Evolutionary conservation across 2,888 invertebrate genomes (phyloP).

Genomic region (Aromia moschata): DNA sequence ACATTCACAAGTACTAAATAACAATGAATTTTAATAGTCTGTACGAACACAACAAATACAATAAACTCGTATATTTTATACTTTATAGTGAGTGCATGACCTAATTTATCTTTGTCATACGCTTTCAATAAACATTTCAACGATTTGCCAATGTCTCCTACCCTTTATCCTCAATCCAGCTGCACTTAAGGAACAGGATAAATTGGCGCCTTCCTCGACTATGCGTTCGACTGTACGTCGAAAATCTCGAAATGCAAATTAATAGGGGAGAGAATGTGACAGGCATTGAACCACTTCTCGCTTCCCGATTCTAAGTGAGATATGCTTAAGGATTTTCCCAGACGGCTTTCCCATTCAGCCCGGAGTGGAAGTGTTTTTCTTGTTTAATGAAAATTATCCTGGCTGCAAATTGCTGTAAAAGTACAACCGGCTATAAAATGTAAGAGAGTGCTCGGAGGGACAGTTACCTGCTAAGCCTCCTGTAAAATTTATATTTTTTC

Average conservation of each 20-base stretch:
- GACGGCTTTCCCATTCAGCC: not conserved
- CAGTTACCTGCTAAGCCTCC: not conserved
- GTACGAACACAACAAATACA: too few species aligned
- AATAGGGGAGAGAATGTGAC: slow-evolving; percentile 36
- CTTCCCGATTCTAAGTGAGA: slow-evolving; percentile 16
- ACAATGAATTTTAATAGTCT: too few species aligned
- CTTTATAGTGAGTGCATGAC: too few species aligned
- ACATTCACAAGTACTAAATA: too few species aligned
- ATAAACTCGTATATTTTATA: too few species aligned
- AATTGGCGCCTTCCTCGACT: slow-evolving; percentile 16
- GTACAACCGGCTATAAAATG: not conserved
- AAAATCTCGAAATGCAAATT: slow-evolving; percentile 44
- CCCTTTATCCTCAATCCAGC: too few species aligned
- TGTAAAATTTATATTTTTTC: not conserved
- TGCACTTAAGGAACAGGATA: not conserved
- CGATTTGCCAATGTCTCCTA: too few species aligned
- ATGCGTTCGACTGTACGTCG: too few species aligned
- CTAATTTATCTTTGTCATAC: too few species aligned
- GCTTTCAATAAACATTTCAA: too few species aligned
- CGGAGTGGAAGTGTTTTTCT: not conserved
- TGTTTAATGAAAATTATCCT: not conserved
- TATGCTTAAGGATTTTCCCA: not conserved
- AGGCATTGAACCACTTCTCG: slow-evolving; percentile 32
- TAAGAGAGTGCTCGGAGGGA: not conserved
- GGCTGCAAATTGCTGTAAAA: not conserved